Evolutionary conservation across 2,888 invertebrate species (phyloP).

Genomic region (Timema podura): DNA sequence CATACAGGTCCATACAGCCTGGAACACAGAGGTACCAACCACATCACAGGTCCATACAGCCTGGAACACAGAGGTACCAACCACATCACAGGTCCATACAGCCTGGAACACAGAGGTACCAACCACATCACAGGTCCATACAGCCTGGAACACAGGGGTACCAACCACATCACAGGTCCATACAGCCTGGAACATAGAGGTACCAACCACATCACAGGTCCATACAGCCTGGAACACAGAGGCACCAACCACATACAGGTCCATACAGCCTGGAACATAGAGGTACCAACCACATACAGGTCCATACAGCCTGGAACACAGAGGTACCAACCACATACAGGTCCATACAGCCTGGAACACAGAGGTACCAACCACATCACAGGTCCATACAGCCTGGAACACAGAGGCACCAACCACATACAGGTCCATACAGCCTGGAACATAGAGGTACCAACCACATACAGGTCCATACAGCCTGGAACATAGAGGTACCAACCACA

Average conservation of each 20-base stretch:
- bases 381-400: slow-evolving; percentile 72
- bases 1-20: slow-evolving; percentile 81
- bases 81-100: slow-evolving; percentile 77
- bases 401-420: too few relatives aligned
- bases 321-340: too few relatives aligned
- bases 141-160: slow-evolving; percentile 62
- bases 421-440: slow-evolving; percentile 72
- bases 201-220: too few relatives aligned
- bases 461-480: slow-evolving; percentile 74
- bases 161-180: too few relatives aligned
- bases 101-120: slow-evolving; percentile 57
- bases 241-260: too few relatives aligned
- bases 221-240: slow-evolving; percentile 64
- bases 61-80: too few relatives aligned
- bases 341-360: slow-evolving; percentile 67
- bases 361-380: too few relatives aligned
- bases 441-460: too few relatives aligned
- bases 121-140: slow-evolving; percentile 74
- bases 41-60: slow-evolving; percentile 78
- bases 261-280: slow-evolving; percentile 66
- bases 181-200: slow-evolving; percentile 61
- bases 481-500: too few relatives aligned
- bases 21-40: too few relatives aligned
- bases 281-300: too few relatives aligned
- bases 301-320: slow-evolving; percentile 68